A percentile compares a stretch with the other conserved stretches of the same genome.
Conservation (phyloP, 2,113 vertebrate genomes). For the Eulemur macaco region DNA sequence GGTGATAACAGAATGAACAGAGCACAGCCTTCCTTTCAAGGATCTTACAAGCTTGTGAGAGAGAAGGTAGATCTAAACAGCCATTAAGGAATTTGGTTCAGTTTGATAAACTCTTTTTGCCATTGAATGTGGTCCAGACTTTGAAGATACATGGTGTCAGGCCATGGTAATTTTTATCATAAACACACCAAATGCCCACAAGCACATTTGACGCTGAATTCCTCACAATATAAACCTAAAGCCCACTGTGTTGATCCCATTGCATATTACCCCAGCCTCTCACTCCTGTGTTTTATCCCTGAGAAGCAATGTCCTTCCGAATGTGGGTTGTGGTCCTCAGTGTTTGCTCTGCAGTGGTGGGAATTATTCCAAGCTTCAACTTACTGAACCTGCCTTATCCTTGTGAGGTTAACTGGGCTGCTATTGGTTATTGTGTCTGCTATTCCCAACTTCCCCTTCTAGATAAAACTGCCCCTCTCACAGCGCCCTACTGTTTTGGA, state of each 20-base stretch:
- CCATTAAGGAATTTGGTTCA: neutral
- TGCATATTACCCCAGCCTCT: neutral
- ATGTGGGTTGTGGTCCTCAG: neutral
- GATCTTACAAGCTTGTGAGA: neutral
- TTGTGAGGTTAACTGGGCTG: neutral
- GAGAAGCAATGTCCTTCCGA: neutral
- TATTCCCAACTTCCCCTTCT: neutral
- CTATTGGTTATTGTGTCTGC: neutral
- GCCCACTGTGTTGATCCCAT: neutral
- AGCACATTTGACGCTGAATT: neutral
- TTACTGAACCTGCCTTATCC: neutral
- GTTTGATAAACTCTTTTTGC: neutral
- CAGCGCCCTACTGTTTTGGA: neutral
- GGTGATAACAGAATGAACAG: neutral
- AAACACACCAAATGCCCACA: neutral
- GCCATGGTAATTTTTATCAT: neutral
- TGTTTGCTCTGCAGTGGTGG: neutral
- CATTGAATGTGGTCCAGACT: neutral
- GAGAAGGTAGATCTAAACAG: neutral
- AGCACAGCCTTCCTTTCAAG: neutral
- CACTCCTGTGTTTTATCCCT: neutral
- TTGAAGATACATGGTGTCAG: neutral
- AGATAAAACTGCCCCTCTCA: neutral
- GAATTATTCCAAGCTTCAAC: neutral
- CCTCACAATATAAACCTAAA: neutral